These are phyloP conservation scores for Struthio camelus DNA, from an alignment of 2,113 vertebrate genomes.

Conservation along the genomic window DNA sequence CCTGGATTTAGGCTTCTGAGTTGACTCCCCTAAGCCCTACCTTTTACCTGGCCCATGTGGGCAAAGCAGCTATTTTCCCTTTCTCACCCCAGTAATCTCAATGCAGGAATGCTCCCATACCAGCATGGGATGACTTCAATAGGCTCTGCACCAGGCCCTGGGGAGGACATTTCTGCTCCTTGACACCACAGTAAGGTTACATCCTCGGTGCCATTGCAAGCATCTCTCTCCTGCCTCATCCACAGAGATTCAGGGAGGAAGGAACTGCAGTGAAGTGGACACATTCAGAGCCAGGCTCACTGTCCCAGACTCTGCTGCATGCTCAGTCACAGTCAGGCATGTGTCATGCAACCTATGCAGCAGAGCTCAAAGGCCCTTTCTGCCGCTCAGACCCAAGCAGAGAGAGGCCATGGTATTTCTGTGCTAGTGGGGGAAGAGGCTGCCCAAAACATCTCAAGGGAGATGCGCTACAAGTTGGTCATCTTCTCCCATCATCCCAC, in stretches of 20 bases:
- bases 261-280: neutral
- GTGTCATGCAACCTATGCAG: no score
- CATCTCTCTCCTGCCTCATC: neutral
- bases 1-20: no score
- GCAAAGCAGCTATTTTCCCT: neutral
- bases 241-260: neutral
- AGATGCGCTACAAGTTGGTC: neutral
- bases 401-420: no score
- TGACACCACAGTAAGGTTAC: neutral
- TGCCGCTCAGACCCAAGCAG: no score
- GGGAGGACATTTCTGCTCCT: neutral
- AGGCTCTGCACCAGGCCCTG: neutral
- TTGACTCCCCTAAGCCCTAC: neutral
- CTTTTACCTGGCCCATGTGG: neutral
- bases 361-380: no score
- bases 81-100: neutral
- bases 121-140: accelerated
- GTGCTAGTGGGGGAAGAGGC: no score
- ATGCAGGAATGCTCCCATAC: neutral
- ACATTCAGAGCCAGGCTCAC: neutral
- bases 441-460: no score
- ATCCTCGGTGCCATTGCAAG: no score
- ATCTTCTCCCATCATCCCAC: neutral
- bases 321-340: neutral
- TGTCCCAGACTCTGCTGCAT: neutral